phyloP scores from a whole-genome alignment of 2,113 vertebrate species.

The Budorcas taxicolor region DNA sequence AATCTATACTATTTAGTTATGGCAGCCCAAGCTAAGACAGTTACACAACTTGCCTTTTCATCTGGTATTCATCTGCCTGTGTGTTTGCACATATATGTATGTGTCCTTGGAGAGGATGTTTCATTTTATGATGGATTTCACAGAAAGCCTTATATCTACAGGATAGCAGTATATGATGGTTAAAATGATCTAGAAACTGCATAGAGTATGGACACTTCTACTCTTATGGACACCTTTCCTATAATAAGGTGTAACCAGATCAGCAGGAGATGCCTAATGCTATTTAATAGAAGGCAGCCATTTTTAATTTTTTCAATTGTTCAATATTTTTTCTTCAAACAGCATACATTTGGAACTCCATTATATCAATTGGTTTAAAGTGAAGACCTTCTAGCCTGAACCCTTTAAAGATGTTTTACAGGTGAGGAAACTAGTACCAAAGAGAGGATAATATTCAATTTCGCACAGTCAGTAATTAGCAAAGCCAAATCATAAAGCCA shows the following conservation, averaged over 20 bases:
- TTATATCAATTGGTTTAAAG: neutral
- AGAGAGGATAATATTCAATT: neutral
- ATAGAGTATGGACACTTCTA: neutral
- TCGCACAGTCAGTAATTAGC: neutral
- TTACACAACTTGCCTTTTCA: neutral
- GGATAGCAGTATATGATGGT: neutral
- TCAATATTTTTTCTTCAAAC: neutral
- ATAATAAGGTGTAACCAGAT: neutral
- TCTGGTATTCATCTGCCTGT: neutral
- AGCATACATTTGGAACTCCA: neutral
- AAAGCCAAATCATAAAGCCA: neutral
- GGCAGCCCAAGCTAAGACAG: neutral
- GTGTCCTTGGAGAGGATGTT: neutral
- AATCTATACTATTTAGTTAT: neutral
- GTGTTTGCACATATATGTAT: neutral
- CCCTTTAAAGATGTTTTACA: neutral
- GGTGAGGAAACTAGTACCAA: neutral
- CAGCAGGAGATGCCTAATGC: neutral
- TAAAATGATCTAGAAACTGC: neutral
- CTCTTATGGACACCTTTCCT: neutral
- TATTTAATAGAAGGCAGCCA: neutral
- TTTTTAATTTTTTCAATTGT: neutral
- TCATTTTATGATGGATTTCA: neutral
- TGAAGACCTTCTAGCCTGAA: neutral
- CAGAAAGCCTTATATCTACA: neutral